Conservation (phyloP, 2,113 vertebrate genomes). For the Polypterus senegalus region DNA sequence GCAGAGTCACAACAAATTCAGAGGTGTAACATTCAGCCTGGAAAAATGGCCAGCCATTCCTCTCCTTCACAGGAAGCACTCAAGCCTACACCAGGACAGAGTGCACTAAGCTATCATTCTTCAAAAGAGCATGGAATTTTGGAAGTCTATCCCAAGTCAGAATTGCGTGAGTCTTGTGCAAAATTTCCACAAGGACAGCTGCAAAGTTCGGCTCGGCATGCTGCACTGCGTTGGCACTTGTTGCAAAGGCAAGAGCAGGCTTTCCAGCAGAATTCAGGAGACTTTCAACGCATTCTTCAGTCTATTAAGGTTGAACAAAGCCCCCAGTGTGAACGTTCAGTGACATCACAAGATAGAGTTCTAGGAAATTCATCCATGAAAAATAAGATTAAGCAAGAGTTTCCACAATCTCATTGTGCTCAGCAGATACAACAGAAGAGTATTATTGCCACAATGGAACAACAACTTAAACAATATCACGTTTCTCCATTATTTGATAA, state of each 20-base stretch:
- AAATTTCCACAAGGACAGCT: slow-evolving; percentile 40
- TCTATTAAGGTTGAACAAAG: slow-evolving; percentile 64
- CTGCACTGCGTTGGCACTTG: slow-evolving; percentile 75
- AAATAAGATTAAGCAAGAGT: slow-evolving; percentile 69
- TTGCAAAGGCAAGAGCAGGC: slow-evolving; percentile 72
- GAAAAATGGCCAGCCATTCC: slow-evolving; percentile 27
- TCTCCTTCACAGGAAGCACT: slow-evolving; percentile 27
- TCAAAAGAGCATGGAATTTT: slow-evolving; percentile 5
- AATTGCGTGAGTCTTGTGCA: slow-evolving; percentile 33
- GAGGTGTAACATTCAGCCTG: slow-evolving; percentile 31
- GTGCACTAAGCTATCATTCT: slow-evolving; percentile 27
- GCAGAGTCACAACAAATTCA: slow-evolving; percentile 43
- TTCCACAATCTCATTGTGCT: slow-evolving; percentile 43
- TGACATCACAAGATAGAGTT: slow-evolving; percentile 33
- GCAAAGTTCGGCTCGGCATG: slow-evolving; percentile 54
- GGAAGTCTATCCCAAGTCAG: slow-evolving; percentile 39
- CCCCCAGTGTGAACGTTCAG: slow-evolving; percentile 43
- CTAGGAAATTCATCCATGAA: slow-evolving; percentile 46
- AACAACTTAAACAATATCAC: slow-evolving; percentile 78
- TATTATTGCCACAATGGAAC: slow-evolving; percentile 89
- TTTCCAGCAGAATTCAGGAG: slow-evolving; percentile 43
- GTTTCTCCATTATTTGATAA: slow-evolving; percentile 78
- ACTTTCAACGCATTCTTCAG: slow-evolving; percentile 38
- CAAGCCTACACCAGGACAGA: slow-evolving; percentile 40
- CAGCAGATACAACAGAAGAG: slow-evolving; percentile 53